Conservation (phyloP, 2,113 vertebrate species). For the Notechis scutatus region DNA sequence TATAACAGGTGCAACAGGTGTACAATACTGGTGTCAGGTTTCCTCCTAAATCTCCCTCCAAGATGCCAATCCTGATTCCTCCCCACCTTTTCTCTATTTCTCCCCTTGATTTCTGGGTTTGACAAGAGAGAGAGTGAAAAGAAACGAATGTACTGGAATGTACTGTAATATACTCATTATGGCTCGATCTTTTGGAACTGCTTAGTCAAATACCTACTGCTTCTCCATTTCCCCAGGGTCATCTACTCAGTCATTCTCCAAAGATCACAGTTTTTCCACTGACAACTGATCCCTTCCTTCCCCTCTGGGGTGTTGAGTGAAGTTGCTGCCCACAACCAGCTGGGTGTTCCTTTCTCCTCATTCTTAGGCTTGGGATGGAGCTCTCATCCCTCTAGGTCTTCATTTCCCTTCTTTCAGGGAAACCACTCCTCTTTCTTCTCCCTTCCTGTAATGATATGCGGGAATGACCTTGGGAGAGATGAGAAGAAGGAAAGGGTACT, state of each 20-base stretch:
- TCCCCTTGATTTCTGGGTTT: neutral
- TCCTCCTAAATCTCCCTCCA: neutral
- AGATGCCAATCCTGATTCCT: neutral
- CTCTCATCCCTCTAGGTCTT: neutral
- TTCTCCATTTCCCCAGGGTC: neutral
- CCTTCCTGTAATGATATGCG: neutral
- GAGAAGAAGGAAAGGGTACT: neutral
- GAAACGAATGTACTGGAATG: neutral
- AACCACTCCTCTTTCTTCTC: neutral
- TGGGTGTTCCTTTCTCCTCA: neutral
- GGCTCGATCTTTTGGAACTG: neutral
- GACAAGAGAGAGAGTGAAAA: neutral
- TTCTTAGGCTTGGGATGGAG: neutral
- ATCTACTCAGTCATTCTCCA: neutral
- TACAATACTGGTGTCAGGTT: neutral
- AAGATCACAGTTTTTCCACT: neutral
- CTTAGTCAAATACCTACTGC: neutral
- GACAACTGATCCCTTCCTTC: neutral
- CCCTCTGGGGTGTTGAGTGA: neutral
- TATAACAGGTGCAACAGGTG: neutral
- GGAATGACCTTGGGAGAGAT: neutral
- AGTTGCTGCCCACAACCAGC: too few species aligned
- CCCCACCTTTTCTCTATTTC: neutral
- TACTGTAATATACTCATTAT: neutral
- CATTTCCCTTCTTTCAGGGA: neutral